phyloP scores from a whole-genome alignment of 2,113 vertebrate genomes.

The Erythrocercus mccallii region DNA sequence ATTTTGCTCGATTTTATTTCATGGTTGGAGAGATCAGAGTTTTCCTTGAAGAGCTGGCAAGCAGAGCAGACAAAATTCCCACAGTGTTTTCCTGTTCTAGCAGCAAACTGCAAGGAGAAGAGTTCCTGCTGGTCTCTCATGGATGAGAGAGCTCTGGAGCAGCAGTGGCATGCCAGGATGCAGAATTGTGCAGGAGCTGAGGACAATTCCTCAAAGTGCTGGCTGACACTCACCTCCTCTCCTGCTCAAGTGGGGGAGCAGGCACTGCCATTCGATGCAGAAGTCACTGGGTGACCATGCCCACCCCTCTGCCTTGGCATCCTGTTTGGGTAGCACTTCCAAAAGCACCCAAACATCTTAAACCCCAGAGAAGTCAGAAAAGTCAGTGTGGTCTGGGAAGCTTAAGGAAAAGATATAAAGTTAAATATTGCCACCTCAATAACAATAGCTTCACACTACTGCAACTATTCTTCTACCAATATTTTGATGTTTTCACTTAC shows the following conservation, averaged over 20 bases:
- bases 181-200: accelerated
- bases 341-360: neutral
- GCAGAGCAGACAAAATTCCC: neutral
- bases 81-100: neutral
- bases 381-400: neutral
- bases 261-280: neutral
- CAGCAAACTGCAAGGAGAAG: neutral
- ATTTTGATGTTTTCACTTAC: neutral
- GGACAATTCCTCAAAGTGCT: neutral
- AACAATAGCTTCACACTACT: neutral
- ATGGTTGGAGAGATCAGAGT: neutral
- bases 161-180: neutral
- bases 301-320: neutral
- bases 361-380: neutral
- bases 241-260: neutral
- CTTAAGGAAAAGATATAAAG: neutral
- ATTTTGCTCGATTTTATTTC: neutral
- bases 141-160: neutral
- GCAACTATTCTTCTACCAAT: neutral
- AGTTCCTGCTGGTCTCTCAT: neutral
- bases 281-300: accelerated
- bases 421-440: neutral
- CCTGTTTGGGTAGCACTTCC: neutral
- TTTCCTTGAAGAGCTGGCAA: constrained; percentile 6
- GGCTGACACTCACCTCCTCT: neutral